Evolutionary conservation across 2,113 vertebrate genomes (phyloP).

Genomic region (Dermatemys mawii): DNA sequence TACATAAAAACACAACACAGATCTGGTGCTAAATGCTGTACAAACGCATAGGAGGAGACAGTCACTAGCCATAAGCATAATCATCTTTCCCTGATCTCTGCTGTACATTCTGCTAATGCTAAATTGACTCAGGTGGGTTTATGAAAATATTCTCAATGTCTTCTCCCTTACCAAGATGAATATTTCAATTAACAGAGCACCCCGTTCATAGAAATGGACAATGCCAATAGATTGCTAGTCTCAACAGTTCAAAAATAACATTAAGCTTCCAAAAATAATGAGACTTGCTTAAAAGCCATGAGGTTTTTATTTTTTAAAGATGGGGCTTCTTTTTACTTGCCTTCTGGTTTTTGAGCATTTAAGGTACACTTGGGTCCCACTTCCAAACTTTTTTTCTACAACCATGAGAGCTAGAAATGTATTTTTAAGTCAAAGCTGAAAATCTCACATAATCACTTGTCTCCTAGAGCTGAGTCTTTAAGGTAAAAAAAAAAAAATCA

Average conservation of each 20-base stretch:
- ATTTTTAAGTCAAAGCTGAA: not conserved
- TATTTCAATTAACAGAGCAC: not conserved
- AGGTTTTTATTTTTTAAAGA: not conserved
- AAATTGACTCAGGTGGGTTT: not conserved
- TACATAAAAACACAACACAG: not conserved
- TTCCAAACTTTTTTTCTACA: not conserved
- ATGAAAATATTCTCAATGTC: not conserved
- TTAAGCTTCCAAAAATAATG: not conserved
- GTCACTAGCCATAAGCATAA: not conserved
- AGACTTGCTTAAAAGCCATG: not conserved
- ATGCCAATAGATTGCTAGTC: not conserved
- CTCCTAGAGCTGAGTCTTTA: not conserved
- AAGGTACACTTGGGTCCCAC: rapidly evolving
- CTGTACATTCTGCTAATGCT: not conserved
- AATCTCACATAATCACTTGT: not conserved
- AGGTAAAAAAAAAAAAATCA: not conserved
- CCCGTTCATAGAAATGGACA: not conserved
- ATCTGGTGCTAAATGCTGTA: not conserved
- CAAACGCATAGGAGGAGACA: not conserved
- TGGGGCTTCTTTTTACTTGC: not conserved
- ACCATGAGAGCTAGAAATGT: not conserved
- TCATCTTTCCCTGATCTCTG: not conserved
- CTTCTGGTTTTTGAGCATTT: not conserved
- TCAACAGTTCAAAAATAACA: not conserved
- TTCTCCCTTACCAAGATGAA: not conserved